Percentiles rank a stretch among this genome's conserved stretches.
phyloP scores from a whole-genome alignment of 2,113 vertebrate genomes.

The Mungos mungo region DNA sequence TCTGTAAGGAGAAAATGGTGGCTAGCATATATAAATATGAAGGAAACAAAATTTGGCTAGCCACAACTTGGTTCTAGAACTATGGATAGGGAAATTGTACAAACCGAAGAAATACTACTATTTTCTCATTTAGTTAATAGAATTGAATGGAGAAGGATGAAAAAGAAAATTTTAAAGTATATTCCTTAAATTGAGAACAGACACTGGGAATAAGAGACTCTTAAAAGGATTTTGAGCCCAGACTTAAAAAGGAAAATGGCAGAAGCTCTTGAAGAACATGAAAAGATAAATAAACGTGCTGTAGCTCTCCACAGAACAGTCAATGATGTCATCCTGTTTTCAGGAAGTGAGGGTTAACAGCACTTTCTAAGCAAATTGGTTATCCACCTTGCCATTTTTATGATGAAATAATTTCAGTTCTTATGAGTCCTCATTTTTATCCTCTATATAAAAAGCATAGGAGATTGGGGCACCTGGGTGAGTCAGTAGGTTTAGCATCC shows the following conservation, averaged over 20 bases:
- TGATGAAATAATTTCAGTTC: slow-evolving; percentile 27
- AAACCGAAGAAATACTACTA: neutral
- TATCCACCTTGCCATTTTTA: neutral
- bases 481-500: too few relatives aligned
- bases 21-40: neutral
- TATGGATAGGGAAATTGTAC: neutral
- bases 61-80: neutral
- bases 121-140: neutral
- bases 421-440: neutral
- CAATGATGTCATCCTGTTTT: neutral
- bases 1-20: neutral
- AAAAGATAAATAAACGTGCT: neutral
- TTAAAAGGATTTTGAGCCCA: neutral
- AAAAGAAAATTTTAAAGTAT: neutral
- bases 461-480: neutral
- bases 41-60: neutral
- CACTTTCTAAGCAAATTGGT: neutral
- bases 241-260: neutral
- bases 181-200: neutral
- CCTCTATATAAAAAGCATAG: neutral
- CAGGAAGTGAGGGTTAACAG: neutral
- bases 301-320: neutral
- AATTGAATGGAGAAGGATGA: neutral
- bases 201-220: neutral
- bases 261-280: neutral